phyloP scores from a whole-genome alignment of 2,113 vertebrate species.

The Anolis carolinensis region DNA sequence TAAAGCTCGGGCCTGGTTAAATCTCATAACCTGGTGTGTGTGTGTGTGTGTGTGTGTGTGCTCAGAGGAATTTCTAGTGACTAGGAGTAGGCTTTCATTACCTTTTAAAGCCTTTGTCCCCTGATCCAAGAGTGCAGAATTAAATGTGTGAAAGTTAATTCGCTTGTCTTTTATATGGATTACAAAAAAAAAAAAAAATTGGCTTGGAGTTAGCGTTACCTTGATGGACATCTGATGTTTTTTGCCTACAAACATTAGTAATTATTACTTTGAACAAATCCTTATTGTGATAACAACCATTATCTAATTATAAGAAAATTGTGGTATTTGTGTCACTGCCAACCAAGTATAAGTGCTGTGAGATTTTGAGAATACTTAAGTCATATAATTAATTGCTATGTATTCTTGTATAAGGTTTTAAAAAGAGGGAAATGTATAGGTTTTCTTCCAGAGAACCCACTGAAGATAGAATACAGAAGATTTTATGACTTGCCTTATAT shows the following conservation, averaged over 20 bases:
- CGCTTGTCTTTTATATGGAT: background rate
- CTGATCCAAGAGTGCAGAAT: background rate
- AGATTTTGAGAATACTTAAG: too few species aligned
- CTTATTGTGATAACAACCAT: background rate
- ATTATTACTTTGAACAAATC: background rate
- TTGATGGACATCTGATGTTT: background rate
- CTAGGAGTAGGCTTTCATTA: background rate
- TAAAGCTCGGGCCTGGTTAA: background rate
- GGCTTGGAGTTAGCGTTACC: background rate
- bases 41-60: too few species aligned
- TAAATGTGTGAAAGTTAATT: background rate
- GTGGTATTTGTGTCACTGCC: too few species aligned
- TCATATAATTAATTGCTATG: too few species aligned
- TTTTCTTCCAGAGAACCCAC: too few species aligned
- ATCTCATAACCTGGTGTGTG: background rate
- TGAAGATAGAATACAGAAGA: too few species aligned
- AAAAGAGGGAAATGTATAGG: too few species aligned
- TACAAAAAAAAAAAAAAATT: background rate
- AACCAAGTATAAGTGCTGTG: too few species aligned
- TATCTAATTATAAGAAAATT: too few species aligned
- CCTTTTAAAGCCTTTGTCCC: background rate
- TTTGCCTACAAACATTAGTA: too few species aligned
- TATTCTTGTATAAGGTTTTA: too few species aligned
- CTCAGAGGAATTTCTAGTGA: background rate
- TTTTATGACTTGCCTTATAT: too few species aligned